Conservation (phyloP, 2,797 vertebrate species). For the Discoglossus pictus region DNA sequence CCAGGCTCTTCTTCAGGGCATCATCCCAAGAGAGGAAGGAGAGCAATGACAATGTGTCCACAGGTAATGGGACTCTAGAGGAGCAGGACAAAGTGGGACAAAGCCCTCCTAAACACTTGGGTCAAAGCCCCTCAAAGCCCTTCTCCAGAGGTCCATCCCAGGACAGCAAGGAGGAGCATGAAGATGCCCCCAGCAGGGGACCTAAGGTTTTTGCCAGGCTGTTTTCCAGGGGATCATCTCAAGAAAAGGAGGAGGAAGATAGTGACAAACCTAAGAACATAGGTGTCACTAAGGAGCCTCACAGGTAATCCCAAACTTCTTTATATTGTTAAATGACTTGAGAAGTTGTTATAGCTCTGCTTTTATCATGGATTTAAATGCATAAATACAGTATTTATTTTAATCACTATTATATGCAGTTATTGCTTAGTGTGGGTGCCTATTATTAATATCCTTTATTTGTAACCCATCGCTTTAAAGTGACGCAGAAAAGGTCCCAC, state of each 20-base stretch:
- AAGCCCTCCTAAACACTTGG: not conserved
- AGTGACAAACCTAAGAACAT: not conserved
- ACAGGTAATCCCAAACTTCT: constrained; percentile 18
- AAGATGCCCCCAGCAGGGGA: not conserved
- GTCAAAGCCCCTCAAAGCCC: constrained; percentile 70
- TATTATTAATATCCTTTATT: too few species aligned
- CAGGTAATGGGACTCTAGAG: not conserved
- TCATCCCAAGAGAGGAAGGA: constrained; percentile 42
- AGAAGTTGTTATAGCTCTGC: too few species aligned
- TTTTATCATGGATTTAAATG: too few species aligned
- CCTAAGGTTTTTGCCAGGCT: not conserved
- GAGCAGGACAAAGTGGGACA: not conserved
- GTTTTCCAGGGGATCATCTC: constrained; percentile 13
- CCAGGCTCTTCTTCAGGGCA: constrained; percentile 72
- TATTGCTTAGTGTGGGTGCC: too few species aligned
- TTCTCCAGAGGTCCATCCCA: constrained; percentile 64
- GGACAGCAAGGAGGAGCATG: constrained; percentile 2
- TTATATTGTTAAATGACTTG: too few species aligned
- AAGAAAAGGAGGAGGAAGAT: constrained; percentile 29
- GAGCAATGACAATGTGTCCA: not conserved
- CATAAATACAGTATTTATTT: too few species aligned
- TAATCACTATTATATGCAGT: too few species aligned
- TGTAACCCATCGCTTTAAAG: too few species aligned
- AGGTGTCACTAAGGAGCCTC: not conserved
- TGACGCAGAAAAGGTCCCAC: too few species aligned